Conservation (phyloP, 30 jellyfish, hydroid and myxozoan species). For the Hydractinia echinata region DNA sequence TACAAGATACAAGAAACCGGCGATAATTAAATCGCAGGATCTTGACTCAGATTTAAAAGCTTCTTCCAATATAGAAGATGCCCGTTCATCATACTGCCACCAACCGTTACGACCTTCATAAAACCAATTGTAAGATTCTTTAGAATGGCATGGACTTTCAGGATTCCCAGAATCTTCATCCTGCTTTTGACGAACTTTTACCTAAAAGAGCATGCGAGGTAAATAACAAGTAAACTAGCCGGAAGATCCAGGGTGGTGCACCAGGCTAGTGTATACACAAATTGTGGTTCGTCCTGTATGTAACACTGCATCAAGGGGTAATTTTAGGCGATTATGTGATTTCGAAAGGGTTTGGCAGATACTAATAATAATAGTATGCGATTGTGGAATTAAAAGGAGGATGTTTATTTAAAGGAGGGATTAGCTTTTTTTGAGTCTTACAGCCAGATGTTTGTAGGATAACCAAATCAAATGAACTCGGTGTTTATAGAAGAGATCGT, state of each 20-base stretch:
- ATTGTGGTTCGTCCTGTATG: neutral
- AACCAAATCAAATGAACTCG: too few species aligned
- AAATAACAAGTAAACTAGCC: neutral
- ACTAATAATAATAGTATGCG: too few species aligned
- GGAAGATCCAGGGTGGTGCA: neutral
- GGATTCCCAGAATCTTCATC: neutral
- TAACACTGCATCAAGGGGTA: too few species aligned
- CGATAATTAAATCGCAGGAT: slow-evolving; percentile 66
- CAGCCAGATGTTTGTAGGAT: too few species aligned
- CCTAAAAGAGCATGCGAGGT: slow-evolving; percentile 32
- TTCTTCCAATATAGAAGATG: slow-evolving; percentile 71
- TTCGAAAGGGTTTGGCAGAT: too few species aligned
- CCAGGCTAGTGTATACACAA: neutral
- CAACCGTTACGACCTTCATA: slow-evolving; percentile 99
- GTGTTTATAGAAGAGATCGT: too few species aligned
- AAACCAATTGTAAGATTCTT: slow-evolving; percentile 61
- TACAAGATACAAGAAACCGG: slow-evolving; percentile 79
- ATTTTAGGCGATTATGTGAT: too few species aligned
- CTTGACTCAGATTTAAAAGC: slow-evolving; percentile 48
- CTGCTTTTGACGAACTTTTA: slow-evolving; percentile 32
- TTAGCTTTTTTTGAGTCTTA: too few species aligned
- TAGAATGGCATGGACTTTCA: neutral
- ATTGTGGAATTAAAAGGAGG: too few species aligned
- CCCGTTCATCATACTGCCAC: slow-evolving; percentile 97
- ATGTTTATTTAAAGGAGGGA: too few species aligned